Evolutionary conservation across 2,797 vertebrate species (phyloP).

Genomic region (Falco novaeseelandiae): DNA sequence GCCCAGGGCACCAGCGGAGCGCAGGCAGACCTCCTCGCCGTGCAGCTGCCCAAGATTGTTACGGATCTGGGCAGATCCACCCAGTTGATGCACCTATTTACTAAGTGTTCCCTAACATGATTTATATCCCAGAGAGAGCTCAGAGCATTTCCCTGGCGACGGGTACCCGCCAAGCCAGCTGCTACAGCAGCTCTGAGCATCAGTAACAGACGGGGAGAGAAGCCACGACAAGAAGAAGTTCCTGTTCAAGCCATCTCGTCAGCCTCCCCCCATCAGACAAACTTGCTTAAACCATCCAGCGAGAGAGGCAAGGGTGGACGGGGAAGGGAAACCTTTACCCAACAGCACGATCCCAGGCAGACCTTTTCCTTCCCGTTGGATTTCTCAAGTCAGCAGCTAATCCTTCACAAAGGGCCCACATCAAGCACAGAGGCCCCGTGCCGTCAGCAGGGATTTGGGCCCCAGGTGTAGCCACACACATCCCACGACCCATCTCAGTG

Average conservation of each 20-base stretch:
- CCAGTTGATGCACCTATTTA: slow-evolving; percentile 14
- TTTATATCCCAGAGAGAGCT: slow-evolving; percentile 9
- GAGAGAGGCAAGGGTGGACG: too few relatives aligned
- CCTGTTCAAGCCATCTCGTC: not conserved
- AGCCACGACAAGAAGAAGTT: not conserved
- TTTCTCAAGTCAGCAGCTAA: not conserved
- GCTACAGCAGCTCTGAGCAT: not conserved
- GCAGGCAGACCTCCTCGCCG: not conserved
- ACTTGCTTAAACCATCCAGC: not conserved
- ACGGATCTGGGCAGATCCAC: slow-evolving; percentile 14
- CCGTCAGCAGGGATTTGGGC: not conserved
- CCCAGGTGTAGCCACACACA: not conserved
- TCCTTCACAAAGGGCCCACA: rapidly evolving
- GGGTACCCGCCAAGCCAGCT: not conserved
- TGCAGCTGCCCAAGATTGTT: not conserved
- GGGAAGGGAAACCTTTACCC: not conserved
- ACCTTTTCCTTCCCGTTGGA: not conserved
- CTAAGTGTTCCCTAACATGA: rapidly evolving
- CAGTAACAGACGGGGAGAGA: rapidly evolving
- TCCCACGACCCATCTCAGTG: rapidly evolving
- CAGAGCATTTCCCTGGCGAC: not conserved
- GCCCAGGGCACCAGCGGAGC: slow-evolving; percentile 14
- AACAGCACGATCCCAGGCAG: not conserved
- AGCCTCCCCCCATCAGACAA: not conserved
- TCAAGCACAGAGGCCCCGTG: rapidly evolving